Base-by-base conservation (phyloP, 64 coral and sea anemone genomes). In the Trachythela sp. region DNA sequence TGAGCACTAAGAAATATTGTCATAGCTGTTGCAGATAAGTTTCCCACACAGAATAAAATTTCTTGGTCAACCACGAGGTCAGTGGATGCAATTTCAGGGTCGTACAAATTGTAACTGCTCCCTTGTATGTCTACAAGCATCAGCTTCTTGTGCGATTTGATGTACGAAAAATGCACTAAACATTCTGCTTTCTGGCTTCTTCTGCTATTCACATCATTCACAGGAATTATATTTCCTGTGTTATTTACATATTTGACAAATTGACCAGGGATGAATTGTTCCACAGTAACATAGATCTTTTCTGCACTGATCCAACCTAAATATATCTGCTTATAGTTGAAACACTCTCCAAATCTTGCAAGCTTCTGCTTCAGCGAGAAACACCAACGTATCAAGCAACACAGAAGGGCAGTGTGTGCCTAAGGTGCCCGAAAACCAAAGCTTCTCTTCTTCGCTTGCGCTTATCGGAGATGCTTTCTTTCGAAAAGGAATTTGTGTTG, bases 61-160 rank as follows among this genome's bases (percentile, higher is more conserved):
- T 72, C 68, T 27, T 72, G 0, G n/a, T 72, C 68, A 72, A 27
- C 33, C 68, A 31, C 11, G n/a, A 72, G 33, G 68, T 27, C 33
- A 1, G 2, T 72, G 24, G 68, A 31, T 11, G 68, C 68, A 72
- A 72, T 72, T 72, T 72, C 68, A 24, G 68, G 68, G 68, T 72
- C 68, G 26, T 72, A 72, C 33, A 72, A 35, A 31, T 72, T 35
- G 29, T 72, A 72, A 35, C 29, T 35, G 24, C 10, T 31, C 11
- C 68, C 68, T 72, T 72, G 68, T 31, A 72, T 27, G 33, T 72
- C 68, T 31, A 72, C n/a, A 29, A 72, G 68, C 68, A 72, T 72
- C 68, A 72, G 33, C 11, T 72, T 72, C 68, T 72, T 11, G 11
- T 27, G 33, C n/a, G n/a, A 31, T 27, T 72, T n/a, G n/a, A n/a